Evolutionary conservation across 2,797 vertebrate species (phyloP).

Genomic region (Harpagifer antarcticus): DNA sequence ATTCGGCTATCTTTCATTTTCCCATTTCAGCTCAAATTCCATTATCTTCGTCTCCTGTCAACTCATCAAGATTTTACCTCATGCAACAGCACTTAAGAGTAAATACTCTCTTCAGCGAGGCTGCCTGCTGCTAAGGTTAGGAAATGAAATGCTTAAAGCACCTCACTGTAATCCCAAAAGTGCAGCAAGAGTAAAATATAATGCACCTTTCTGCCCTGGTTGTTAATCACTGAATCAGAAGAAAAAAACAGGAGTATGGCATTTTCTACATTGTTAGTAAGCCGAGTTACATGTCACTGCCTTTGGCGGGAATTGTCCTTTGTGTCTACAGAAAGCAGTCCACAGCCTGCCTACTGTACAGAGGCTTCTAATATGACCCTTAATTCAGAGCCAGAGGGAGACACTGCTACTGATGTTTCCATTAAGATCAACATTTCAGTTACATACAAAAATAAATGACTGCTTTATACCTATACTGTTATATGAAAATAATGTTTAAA

Average conservation of each 20-base stretch:
- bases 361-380: conserved; percentile 35
- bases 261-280: conserved; percentile 74
- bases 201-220: conserved; percentile 46
- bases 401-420: conserved; percentile 33
- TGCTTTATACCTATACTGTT: not conserved
- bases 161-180: conserved; percentile 37
- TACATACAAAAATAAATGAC: not conserved
- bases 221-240: conserved; percentile 53
- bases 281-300: conserved; percentile 54
- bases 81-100: conserved; percentile 46
- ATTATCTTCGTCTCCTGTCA: conserved; percentile 81
- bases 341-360: conserved; percentile 42
- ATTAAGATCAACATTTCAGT: conserved; percentile 29
- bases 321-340: conserved; percentile 46
- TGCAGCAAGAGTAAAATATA: conserved; percentile 57
- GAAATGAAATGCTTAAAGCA: conserved; percentile 67
- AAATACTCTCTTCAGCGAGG: conserved; percentile 54
- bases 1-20: conserved; percentile 76
- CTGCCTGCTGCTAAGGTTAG: conserved; percentile 56
- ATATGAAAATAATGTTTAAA: not conserved
- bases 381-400: conserved; percentile 41
- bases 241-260: conserved; percentile 54
- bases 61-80: conserved; percentile 70
- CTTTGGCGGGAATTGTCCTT: conserved; percentile 71
- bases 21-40: conserved; percentile 70